A percentile compares a stretch with the other conserved stretches of the same genome.
phyloP scores from a whole-genome alignment of 2,113 vertebrate genomes.

The Silurus glanis region DNA sequence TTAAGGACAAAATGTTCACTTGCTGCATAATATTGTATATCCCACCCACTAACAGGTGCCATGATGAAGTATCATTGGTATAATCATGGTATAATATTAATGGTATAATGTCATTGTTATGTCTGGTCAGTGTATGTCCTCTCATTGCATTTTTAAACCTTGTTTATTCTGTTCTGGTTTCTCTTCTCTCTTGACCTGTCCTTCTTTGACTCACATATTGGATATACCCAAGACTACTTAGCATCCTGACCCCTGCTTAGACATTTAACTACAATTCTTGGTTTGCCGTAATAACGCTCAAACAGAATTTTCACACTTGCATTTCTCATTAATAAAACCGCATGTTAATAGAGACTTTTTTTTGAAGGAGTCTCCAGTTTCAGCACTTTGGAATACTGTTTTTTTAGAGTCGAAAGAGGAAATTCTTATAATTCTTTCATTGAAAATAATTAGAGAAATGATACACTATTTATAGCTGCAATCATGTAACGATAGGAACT shows the following conservation, averaged over 20 bases:
- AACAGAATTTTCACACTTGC: background rate
- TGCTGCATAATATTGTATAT: too few relatives aligned
- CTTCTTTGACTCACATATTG: background rate
- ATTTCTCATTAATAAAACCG: background rate
- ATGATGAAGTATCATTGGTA: too few relatives aligned
- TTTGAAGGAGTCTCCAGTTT: background rate
- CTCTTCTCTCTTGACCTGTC: background rate
- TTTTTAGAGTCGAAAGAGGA: too few relatives aligned
- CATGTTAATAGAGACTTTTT: background rate
- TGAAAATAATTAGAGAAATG: too few relatives aligned
- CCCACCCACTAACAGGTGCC: too few relatives aligned
- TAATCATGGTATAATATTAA: too few relatives aligned
- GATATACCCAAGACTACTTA: background rate
- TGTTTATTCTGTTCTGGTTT: background rate
- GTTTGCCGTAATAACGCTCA: background rate
- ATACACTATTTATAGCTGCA: background rate
- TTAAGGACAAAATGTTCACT: too few relatives aligned
- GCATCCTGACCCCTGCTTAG: background rate
- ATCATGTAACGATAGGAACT: background rate
- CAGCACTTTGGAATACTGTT: background rate
- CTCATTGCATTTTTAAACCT: background rate
- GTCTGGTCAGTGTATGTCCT: too few relatives aligned
- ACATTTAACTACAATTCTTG: background rate
- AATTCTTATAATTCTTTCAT: too few relatives aligned
- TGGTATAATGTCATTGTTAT: too few relatives aligned